Conservation (phyloP, 2,888 invertebrate species). For the Arrhopalites spinosus region DNA sequence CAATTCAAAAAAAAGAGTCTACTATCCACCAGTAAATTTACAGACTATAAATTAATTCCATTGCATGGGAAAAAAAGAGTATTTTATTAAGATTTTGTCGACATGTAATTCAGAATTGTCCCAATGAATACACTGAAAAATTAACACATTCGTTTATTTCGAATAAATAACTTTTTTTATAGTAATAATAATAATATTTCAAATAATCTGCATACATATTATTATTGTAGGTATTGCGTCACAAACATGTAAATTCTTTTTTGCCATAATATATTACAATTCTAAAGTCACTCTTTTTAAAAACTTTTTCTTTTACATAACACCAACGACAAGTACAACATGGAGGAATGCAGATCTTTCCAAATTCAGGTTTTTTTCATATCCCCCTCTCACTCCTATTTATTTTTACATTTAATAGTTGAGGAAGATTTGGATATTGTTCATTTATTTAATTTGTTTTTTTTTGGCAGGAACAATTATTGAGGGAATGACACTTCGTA, state of each 20-base stretch:
- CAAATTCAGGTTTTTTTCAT: background rate
- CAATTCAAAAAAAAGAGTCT: too few species aligned
- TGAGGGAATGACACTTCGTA: background rate
- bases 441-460: too few species aligned
- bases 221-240: background rate
- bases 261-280: background rate
- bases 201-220: background rate
- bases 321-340: constrained; percentile 30
- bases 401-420: background rate
- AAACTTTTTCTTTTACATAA: background rate
- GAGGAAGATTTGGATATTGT: too few species aligned
- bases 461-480: background rate
- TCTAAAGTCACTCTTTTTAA: background rate
- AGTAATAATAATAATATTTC: too few species aligned
- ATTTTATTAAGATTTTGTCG: too few species aligned
- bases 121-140: too few species aligned
- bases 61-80: too few species aligned
- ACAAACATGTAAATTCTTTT: background rate
- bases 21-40: too few species aligned
- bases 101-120: too few species aligned
- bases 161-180: too few species aligned
- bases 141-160: too few species aligned
- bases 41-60: too few species aligned
- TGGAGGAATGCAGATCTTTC: constrained; percentile 30
- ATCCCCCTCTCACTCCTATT: background rate